A percentile compares a stretch with the other conserved stretches of the same genome.
These are phyloP conservation scores for Proisotoma minuta DNA, from an alignment of 2,888 invertebrate species.

Conservation along the genomic window DNA sequence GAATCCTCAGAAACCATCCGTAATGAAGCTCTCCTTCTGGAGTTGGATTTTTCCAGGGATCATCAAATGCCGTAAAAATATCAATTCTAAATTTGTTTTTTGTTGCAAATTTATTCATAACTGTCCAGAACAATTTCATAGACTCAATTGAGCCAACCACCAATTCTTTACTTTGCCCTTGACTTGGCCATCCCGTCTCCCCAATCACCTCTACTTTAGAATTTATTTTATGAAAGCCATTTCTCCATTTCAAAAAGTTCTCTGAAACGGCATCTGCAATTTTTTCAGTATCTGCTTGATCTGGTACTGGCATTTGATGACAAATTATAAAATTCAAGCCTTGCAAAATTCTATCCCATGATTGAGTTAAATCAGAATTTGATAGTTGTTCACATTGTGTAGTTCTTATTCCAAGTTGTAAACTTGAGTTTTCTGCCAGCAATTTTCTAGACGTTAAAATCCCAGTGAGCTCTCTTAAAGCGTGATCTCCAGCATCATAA, in stretches of 20 bases:
- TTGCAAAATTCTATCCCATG: too few relatives aligned
- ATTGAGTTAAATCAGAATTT: neutral
- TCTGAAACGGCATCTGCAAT: neutral
- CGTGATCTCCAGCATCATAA: neutral
- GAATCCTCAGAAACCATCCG: conserved; percentile 2
- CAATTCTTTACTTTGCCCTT: neutral
- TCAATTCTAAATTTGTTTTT: neutral
- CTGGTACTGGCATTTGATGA: neutral
- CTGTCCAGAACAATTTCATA: neutral
- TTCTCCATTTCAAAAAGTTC: neutral
- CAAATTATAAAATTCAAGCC: neutral
- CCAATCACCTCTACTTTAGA: neutral
- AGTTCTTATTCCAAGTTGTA: neutral
- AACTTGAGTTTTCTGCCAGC: neutral
- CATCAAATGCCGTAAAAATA: conserved; percentile 5
- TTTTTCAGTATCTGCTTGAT: neutral
- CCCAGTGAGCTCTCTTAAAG: too few relatives aligned
- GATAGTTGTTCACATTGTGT: neutral
- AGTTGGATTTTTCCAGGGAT: neutral
- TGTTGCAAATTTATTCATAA: neutral
- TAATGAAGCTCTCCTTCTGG: neutral
- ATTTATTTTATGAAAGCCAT: neutral
- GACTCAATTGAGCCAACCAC: neutral
- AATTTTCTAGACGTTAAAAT: neutral
- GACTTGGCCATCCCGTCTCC: conserved; percentile 7